Evolutionary conservation across 2,888 invertebrate genomes (phyloP).

Genomic region (Agonum fuliginosum): DNA sequence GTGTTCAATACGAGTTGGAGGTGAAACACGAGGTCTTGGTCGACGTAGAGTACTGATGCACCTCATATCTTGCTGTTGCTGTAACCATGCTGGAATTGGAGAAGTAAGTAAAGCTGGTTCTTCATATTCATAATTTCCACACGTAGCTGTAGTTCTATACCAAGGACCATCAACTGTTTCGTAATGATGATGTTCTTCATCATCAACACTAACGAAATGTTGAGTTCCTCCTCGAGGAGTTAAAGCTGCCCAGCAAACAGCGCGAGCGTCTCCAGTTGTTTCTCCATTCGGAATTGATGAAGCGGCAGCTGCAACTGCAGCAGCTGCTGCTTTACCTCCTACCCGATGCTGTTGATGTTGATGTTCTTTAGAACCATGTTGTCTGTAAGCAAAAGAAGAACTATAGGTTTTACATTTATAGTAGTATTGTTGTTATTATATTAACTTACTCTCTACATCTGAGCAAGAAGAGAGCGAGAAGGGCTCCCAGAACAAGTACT

Average conservation of each 20-base stretch:
- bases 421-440: conserved; percentile 29
- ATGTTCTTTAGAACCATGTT: conserved; percentile 71
- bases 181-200: conserved; percentile 80
- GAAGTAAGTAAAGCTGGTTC: conserved; percentile 78
- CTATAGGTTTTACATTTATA: conserved; percentile 25
- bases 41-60: conserved; percentile 68
- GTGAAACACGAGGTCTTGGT: conserved; percentile 82
- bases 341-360: conserved; percentile 70
- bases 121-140: conserved; percentile 88
- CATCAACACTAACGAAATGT: conserved; percentile 81
- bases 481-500: conserved; percentile 85
- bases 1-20: conserved; percentile 87
- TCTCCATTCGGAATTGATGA: conserved; percentile 76
- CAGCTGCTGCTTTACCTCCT: conserved; percentile 64
- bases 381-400: conserved; percentile 62
- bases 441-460: conserved; percentile 86
- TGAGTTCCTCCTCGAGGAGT: conserved; percentile 87
- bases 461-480: conserved; percentile 85
- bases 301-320: conserved; percentile 70
- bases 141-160: conserved; percentile 66
- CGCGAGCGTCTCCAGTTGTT: conserved; percentile 75
- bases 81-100: conserved; percentile 67
- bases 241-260: conserved; percentile 86
- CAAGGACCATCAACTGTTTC: conserved; percentile 77
- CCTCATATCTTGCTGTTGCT: conserved; percentile 70